Conservation (phyloP, 2,888 invertebrate genomes). For the Molanna angustata region DNA sequence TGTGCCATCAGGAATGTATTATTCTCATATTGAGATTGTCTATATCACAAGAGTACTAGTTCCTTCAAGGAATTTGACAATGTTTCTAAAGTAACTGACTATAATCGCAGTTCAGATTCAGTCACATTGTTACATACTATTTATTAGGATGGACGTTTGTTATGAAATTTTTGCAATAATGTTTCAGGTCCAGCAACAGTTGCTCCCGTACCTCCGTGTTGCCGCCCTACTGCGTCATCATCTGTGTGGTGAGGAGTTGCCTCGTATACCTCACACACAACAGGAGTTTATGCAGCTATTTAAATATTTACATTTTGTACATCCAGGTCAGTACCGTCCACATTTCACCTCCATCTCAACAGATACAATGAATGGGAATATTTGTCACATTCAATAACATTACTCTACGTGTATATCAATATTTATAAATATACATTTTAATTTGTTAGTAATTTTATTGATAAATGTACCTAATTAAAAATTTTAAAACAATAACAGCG, state of each 20-base stretch:
- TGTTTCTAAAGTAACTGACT: background rate
- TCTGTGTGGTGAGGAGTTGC: conserved; percentile 74
- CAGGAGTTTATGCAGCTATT: conserved; percentile 77
- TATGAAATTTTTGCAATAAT: too few species aligned
- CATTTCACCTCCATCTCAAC: too few species aligned
- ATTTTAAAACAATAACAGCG: too few species aligned
- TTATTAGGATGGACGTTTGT: background rate
- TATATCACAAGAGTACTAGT: background rate
- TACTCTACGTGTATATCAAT: too few species aligned
- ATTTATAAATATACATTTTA: too few species aligned
- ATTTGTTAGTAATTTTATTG: too few species aligned
- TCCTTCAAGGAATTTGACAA: background rate
- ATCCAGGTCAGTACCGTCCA: conserved; percentile 45
- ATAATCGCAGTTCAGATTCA: background rate
- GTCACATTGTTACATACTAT: background rate
- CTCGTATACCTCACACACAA: conserved; percentile 60
- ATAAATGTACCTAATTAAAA: too few species aligned
- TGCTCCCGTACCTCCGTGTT: conserved; percentile 81
- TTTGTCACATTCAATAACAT: too few species aligned
- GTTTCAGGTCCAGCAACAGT: conserved; percentile 68
- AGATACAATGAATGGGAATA: too few species aligned
- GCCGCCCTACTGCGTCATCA: conserved; percentile 81
- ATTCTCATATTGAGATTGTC: too few species aligned
- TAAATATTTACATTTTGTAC: conserved; percentile 73
- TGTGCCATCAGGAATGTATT: too few species aligned